phyloP scores from a whole-genome alignment of 2,113 vertebrate species.

The Lycaon pictus region DNA sequence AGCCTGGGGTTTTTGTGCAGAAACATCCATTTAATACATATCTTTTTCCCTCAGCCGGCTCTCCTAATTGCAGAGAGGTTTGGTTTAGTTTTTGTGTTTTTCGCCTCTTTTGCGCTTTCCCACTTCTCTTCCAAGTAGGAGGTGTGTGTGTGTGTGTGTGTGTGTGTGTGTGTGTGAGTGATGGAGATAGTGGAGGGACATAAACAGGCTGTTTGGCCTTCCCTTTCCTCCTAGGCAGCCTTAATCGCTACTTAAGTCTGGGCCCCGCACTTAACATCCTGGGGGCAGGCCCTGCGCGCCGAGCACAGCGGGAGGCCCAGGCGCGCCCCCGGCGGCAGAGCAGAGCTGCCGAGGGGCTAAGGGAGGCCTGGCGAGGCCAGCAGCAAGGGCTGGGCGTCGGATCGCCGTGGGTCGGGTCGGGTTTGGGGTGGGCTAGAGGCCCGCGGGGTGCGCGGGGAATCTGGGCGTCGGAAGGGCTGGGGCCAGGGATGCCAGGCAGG shows the following conservation, averaged over 20 bases:
- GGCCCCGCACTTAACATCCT: slow-evolving; percentile 85
- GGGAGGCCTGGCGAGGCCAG: not conserved
- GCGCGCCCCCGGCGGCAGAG: rapidly evolving
- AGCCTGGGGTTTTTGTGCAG: slow-evolving; percentile 85
- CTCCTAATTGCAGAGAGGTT: slow-evolving; percentile 89
- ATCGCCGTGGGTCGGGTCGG: not conserved
- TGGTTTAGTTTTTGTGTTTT: slow-evolving; percentile 55
- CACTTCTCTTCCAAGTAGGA: slow-evolving; percentile 63
- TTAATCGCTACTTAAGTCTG: slow-evolving; percentile 88
- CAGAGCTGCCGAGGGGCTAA: rapidly evolving
- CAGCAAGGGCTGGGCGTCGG: rapidly evolving
- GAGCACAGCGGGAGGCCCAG: not conserved
- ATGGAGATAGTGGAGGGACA: slow-evolving; percentile 39
- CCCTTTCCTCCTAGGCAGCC: slow-evolving; percentile 79
- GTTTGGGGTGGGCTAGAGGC: not conserved
- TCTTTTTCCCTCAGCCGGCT: slow-evolving; percentile 83
- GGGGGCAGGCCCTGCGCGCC: slow-evolving; percentile 66
- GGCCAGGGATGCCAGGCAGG: not conserved
- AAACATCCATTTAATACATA: slow-evolving; percentile 90
- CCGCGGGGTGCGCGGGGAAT: rapidly evolving
- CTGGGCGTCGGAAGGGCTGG: not conserved
- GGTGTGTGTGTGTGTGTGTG: not conserved
- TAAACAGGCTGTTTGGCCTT: slow-evolving; percentile 77
- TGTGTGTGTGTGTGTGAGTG: not conserved
- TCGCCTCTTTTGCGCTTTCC: slow-evolving; percentile 8